Percentiles rank a stretch among this genome's conserved stretches.
Evolutionary conservation across 2,888 invertebrate species (phyloP).

Genomic region (Strigamia transsilvanica): DNA sequence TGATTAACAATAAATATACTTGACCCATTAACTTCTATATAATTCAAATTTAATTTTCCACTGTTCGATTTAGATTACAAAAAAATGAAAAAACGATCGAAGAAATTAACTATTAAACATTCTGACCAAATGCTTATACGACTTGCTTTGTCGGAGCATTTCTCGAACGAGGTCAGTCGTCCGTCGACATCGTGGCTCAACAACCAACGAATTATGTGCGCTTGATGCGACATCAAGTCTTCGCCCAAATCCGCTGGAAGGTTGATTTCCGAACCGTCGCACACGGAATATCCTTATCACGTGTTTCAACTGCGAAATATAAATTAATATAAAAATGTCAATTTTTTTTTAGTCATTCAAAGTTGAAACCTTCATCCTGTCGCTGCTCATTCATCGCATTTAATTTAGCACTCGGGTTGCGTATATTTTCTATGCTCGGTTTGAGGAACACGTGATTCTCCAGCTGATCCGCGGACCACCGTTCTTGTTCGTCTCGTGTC

Average conservation of each 20-base stretch:
- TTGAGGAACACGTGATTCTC: conserved; percentile 77
- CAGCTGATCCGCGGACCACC: conserved; percentile 80
- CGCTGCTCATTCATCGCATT: too few species aligned
- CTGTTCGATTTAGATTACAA: too few species aligned
- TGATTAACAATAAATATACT: too few species aligned
- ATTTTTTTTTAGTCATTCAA: too few species aligned
- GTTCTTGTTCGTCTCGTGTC: conserved; percentile 73
- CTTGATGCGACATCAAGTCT: conserved; percentile 70
- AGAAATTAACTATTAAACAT: too few species aligned
- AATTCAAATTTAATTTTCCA: too few species aligned
- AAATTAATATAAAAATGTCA: too few species aligned
- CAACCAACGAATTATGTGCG: conserved; percentile 71
- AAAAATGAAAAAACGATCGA: too few species aligned
- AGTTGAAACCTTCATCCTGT: too few species aligned
- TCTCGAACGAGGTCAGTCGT: conserved; percentile 87
- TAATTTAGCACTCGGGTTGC: not conserved
- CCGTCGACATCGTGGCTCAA: conserved; percentile 83
- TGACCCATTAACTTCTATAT: too few species aligned
- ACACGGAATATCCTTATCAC: too few species aligned
- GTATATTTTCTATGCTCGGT: conserved; percentile 62
- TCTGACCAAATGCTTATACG: conserved; percentile 72
- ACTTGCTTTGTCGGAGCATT: conserved; percentile 79
- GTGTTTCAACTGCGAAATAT: too few species aligned
- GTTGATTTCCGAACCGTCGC: conserved; percentile 68
- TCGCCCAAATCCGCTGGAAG: conserved; percentile 76